Evolutionary conservation across 2,888 invertebrate species (phyloP).

Genomic region (Acronicta alni): DNA sequence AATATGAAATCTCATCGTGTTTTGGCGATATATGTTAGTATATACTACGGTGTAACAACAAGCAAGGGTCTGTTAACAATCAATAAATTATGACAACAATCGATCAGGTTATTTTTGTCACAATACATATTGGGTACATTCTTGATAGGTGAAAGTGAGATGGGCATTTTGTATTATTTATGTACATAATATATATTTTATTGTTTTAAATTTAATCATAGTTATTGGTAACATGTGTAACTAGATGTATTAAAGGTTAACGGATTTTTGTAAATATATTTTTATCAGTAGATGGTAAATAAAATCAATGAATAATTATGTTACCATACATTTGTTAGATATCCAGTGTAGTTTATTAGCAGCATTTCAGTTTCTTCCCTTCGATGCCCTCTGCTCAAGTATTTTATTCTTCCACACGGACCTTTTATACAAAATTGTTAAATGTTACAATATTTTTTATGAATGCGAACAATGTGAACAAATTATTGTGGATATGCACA

Average conservation of each 20-base stretch:
- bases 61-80: conserved; percentile 39
- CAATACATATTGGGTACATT: conserved; percentile 48
- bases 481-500: conserved; percentile 39
- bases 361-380: conserved; percentile 46
- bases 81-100: conserved; percentile 43
- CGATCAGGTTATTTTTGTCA: conserved; percentile 45
- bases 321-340: conserved; percentile 71
- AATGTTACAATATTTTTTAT: conserved; percentile 27
- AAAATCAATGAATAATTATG: conserved; percentile 67
- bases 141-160: conserved; percentile 62
- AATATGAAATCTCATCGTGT: conserved; percentile 58
- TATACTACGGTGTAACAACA: conserved; percentile 24
- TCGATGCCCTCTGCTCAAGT: conserved; percentile 52
- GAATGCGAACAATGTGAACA: conserved; percentile 35
- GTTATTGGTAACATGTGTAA: conserved; percentile 64
- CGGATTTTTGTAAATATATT: conserved; percentile 84
- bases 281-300: conserved; percentile 72
- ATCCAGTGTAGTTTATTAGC: conserved; percentile 66
- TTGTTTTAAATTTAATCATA: conserved; percentile 66
- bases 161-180: conserved; percentile 75
- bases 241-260: conserved; percentile 71
- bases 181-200: conserved; percentile 71
- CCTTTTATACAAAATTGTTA: conserved; percentile 30
- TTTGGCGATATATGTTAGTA: conserved; percentile 58
- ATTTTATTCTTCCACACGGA: conserved; percentile 37